Evolutionary conservation across 2,113 vertebrate genomes (phyloP).

Genomic region (Xenus cinereus): DNA sequence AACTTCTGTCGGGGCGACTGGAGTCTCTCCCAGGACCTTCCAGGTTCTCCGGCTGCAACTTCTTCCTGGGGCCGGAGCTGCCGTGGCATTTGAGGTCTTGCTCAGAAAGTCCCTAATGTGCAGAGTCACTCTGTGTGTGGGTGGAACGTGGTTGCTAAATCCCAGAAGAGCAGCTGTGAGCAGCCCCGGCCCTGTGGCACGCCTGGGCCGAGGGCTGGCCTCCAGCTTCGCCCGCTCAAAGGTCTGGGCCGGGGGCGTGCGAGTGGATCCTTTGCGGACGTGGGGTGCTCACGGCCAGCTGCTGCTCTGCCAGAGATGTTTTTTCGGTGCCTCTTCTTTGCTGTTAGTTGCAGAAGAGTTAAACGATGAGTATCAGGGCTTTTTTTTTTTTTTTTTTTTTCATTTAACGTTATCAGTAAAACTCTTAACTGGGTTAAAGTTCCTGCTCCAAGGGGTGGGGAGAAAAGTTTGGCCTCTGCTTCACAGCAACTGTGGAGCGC

Average conservation of each 20-base stretch:
- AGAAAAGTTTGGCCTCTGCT: background rate
- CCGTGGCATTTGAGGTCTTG: background rate
- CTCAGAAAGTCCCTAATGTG: background rate
- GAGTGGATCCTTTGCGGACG: accelerated
- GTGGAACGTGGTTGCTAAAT: background rate
- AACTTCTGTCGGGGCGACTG: background rate
- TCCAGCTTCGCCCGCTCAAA: background rate
- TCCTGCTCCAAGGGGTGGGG: slow-evolving; percentile 32
- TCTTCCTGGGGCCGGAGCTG: background rate
- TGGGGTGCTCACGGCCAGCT: accelerated
- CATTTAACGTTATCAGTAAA: background rate
- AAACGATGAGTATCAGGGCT: background rate
- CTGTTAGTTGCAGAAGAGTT: background rate
- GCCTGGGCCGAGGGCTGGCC: background rate
- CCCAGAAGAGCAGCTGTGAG: background rate
- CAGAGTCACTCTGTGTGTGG: background rate
- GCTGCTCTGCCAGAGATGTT: background rate
- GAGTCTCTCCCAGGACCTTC: background rate
- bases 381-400: no score
- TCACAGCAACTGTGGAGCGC: background rate
- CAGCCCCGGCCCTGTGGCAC: background rate
- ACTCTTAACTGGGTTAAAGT: slow-evolving; percentile 40
- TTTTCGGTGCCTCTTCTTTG: background rate
- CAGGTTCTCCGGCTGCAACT: background rate
- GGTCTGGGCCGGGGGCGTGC: accelerated